phyloP scores from a whole-genome alignment of 2,113 vertebrate species.

The Speoplatyrhinus poulsoni region DNA sequence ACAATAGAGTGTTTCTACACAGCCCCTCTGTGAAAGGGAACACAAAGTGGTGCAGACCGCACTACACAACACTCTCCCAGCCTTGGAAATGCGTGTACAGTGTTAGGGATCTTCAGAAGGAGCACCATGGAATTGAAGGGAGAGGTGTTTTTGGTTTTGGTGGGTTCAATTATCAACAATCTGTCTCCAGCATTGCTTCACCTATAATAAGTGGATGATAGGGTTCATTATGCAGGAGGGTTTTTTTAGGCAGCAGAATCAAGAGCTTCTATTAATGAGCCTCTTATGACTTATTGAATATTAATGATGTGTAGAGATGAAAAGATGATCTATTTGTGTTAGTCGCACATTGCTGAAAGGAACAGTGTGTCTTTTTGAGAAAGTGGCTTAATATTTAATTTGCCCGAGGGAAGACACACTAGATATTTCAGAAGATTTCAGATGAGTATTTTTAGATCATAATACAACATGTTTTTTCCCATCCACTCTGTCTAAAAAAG shows the following conservation, averaged over 20 bases:
- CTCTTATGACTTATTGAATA: slow-evolving; percentile 8
- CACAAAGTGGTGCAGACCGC: no score
- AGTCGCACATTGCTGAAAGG: slow-evolving; percentile 12
- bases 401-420: background rate
- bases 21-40: no score
- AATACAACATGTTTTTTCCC: slow-evolving; percentile 2
- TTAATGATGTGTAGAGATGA: slow-evolving; percentile 15
- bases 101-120: background rate
- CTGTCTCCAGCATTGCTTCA: no score
- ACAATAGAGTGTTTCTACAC: no score
- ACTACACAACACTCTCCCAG: no score
- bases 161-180: no score
- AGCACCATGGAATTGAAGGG: no score
- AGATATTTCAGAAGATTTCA: slow-evolving; percentile 27
- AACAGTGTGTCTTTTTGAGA: slow-evolving; percentile 2
- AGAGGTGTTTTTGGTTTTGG: no score
- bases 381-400: slow-evolving; percentile 17
- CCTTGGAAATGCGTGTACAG: no score
- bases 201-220: background rate
- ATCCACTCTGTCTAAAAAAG: slow-evolving; percentile 7
- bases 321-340: slow-evolving; percentile 6
- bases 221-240: slow-evolving; percentile 14
- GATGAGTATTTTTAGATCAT: background rate
- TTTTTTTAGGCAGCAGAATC: slow-evolving; percentile 12
- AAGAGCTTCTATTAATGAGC: slow-evolving; percentile 20